Conservation (phyloP, 2,797 vertebrate genomes). For the Sebastes matsubarae region DNA sequence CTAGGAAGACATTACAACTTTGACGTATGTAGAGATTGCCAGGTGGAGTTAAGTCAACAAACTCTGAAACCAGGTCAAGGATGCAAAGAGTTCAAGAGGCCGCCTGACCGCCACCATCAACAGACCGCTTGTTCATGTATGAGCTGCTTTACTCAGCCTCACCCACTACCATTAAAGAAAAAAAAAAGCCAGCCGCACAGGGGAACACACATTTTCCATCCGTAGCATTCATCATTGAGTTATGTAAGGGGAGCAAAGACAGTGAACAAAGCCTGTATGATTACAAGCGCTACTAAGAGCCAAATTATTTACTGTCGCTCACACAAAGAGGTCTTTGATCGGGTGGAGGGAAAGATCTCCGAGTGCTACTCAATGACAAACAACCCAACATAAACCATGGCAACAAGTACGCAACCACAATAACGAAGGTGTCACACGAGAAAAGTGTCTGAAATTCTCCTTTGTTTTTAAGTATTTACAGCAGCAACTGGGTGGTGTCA, state of each 20-base stretch:
- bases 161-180: not conserved
- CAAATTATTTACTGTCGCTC: slow-evolving; percentile 25
- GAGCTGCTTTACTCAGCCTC: not conserved
- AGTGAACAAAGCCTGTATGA: not conserved
- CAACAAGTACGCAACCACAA: not conserved
- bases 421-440: not conserved
- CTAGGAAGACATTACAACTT: not conserved
- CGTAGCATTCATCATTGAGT: slow-evolving; percentile 8
- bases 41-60: slow-evolving; percentile 29
- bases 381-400: not conserved
- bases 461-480: not conserved
- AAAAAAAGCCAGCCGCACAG: not conserved
- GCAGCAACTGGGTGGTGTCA: not conserved
- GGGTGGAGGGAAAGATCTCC: not conserved
- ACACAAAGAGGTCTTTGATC: slow-evolving; percentile 42
- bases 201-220: not conserved
- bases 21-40: not conserved
- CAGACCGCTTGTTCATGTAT: slow-evolving; percentile 6
- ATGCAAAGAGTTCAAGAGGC: slow-evolving; percentile 21
- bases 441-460: not conserved
- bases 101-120: slow-evolving; percentile 13
- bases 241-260: slow-evolving; percentile 28
- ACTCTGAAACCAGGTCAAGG: slow-evolving; percentile 38
- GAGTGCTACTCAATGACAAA: not conserved
- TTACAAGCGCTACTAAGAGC: slow-evolving; percentile 8